Percentiles rank a stretch among this genome's conserved stretches.
Conservation (phyloP, 2,797 vertebrate species). For the Margarornis squamiger region DNA sequence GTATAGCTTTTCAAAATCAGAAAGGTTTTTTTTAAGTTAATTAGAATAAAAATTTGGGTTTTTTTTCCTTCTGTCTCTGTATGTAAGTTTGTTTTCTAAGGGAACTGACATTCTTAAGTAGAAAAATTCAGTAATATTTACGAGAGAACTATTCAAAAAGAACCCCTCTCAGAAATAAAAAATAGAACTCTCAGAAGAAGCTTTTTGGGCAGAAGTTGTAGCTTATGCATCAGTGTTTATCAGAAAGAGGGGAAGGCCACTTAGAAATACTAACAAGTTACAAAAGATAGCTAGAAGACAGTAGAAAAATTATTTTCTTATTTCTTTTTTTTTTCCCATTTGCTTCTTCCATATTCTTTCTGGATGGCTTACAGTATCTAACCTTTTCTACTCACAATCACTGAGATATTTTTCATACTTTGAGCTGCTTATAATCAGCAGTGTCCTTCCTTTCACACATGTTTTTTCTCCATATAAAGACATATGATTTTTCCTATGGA, state of each 20-base stretch:
- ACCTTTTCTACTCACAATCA: not conserved
- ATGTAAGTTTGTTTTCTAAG: not conserved
- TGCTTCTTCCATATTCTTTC: not conserved
- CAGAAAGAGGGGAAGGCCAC: not conserved
- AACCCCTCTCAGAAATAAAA: not conserved
- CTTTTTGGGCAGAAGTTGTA: not conserved
- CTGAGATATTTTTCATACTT: not conserved
- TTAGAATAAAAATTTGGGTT: not conserved
- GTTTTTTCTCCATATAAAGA: not conserved
- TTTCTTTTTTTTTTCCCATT: not conserved
- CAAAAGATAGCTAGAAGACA: not conserved
- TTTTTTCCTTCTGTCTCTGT: not conserved
- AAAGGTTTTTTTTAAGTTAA: not conserved
- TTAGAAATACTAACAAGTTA: not conserved
- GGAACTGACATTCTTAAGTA: not conserved
- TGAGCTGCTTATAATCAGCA: not conserved
- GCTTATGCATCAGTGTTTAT: not conserved
- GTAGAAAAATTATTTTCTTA: not conserved
- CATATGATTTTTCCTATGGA: not conserved
- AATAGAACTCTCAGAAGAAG: not conserved
- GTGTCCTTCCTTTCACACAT: not conserved
- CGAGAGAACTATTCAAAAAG: not conserved
- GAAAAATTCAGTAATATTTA: not conserved
- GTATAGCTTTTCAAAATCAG: not conserved
- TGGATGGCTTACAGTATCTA: not conserved